These are phyloP conservation scores for Aleiodes alternator DNA, from an alignment of 2,888 invertebrate species.

Conservation along the genomic window DNA sequence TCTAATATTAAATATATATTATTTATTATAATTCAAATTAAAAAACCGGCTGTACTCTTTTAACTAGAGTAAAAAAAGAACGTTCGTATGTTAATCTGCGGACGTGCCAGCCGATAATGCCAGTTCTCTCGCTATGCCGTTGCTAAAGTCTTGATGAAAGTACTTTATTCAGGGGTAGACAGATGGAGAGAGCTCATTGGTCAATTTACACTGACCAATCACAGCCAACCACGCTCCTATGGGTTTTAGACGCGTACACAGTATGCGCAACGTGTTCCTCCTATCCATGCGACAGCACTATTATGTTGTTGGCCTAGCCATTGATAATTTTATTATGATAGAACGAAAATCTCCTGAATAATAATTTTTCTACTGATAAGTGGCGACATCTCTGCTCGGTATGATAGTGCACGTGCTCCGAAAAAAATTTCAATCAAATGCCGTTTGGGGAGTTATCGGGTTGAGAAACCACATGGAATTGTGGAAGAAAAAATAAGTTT, in stretches of 20 bases:
- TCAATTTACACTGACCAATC: conserved; percentile 77
- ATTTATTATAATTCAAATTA: background rate
- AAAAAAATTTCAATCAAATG: no score
- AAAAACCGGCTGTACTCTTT: background rate
- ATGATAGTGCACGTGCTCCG: no score
- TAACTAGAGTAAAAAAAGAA: background rate
- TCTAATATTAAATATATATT: background rate
- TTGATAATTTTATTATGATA: no score
- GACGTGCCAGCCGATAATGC: conserved; percentile 73
- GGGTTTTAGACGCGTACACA: conserved; percentile 55
- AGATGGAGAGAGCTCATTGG: conserved; percentile 85
- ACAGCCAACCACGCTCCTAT: conserved; percentile 82
- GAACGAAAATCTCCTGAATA: no score
- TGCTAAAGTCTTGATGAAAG: conserved; percentile 67
- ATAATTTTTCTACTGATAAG: no score
- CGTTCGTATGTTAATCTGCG: conserved; percentile 57
- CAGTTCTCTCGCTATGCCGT: conserved; percentile 53
- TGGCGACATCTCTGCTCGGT: no score
- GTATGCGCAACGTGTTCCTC: conserved; percentile 47
- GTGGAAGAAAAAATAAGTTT: no score
- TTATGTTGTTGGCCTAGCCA: background rate
- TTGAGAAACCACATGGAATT: no score
- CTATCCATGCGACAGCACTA: conserved; percentile 10
- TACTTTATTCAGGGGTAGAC: conserved; percentile 75
- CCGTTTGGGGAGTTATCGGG: no score